These are phyloP conservation scores for Aromia moschata DNA, from an alignment of 2,888 invertebrate genomes.

Conservation along the genomic window DNA sequence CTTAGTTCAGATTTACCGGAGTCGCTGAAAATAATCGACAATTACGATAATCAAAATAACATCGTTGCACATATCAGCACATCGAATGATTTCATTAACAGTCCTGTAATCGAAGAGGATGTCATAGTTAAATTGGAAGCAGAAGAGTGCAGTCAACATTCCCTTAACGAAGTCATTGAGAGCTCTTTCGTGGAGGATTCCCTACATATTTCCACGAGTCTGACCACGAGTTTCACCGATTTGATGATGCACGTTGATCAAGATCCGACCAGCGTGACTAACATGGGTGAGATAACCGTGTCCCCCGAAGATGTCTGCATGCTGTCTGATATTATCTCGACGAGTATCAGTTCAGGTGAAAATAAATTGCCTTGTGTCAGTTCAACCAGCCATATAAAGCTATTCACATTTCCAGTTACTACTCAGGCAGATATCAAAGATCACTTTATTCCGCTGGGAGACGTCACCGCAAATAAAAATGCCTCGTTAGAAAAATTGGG, in stretches of 20 bases:
- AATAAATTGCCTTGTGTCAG: constrained; percentile 10
- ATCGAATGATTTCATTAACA: too few relatives aligned
- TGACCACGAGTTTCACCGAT: background rate
- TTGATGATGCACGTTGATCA: constrained; percentile 12
- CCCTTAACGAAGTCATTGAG: background rate
- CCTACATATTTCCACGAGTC: too few relatives aligned
- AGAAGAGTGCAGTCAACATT: background rate
- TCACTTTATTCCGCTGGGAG: constrained; percentile 1
- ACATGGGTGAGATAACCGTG: constrained; percentile 7
- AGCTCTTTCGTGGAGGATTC: too few relatives aligned
- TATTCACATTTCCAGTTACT: constrained; percentile 8
- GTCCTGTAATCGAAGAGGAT: too few relatives aligned
- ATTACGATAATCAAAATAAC: too few relatives aligned
- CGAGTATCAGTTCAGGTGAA: constrained; percentile 2
- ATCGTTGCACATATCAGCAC: too few relatives aligned
- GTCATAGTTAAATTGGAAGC: background rate
- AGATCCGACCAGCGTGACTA: background rate
- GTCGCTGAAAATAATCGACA: too few relatives aligned
- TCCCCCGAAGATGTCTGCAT: constrained; percentile 9
- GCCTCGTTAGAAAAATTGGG: background rate
- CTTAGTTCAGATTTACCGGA: too few relatives aligned
- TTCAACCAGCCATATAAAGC: background rate
- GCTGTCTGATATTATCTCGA: constrained; percentile 9
- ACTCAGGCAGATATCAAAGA: constrained; percentile 2
- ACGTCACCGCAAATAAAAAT: background rate